Percentiles rank a stretch among this genome's conserved stretches.
Evolutionary conservation across 2,888 invertebrate species (phyloP).

Genomic region (Chymomyza amoena): DNA sequence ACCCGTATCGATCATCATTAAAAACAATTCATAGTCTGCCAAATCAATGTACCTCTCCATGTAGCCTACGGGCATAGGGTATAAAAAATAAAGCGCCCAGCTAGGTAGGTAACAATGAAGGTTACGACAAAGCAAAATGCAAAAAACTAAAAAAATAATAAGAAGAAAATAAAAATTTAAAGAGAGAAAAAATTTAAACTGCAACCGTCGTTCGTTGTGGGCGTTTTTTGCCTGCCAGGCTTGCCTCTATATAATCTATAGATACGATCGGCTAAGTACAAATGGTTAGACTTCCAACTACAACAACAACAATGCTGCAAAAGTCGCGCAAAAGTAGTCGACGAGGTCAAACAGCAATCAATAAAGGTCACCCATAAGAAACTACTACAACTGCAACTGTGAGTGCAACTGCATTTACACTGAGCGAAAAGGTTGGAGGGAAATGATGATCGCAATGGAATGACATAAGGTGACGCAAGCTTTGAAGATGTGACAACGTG

Average conservation of each 20-base stretch:
- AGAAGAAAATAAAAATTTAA: background rate
- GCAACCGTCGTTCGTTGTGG: slow-evolving; percentile 25
- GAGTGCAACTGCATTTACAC: slow-evolving; percentile 20
- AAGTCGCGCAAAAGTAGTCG: slow-evolving; percentile 19
- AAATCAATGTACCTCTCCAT: no score
- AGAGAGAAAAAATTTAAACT: slow-evolving; percentile 28
- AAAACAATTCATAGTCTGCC: no score
- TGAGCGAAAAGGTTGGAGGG: background rate
- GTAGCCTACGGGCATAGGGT: no score
- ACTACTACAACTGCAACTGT: slow-evolving; percentile 28
- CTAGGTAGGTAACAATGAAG: slow-evolving; percentile 40
- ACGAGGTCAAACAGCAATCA: slow-evolving; percentile 77
- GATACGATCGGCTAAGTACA: slow-evolving; percentile 67
- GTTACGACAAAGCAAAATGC: slow-evolving; percentile 57
- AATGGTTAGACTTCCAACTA: slow-evolving; percentile 64
- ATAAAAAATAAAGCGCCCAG: slow-evolving; percentile 1
- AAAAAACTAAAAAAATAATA: slow-evolving; percentile 40
- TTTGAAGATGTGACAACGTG: no score
- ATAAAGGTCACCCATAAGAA: slow-evolving; percentile 73
- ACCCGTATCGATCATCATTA: no score
- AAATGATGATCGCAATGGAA: background rate
- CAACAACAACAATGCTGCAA: slow-evolving; percentile 26
- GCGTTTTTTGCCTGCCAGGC: slow-evolving; percentile 1
- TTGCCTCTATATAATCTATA: slow-evolving; percentile 49
- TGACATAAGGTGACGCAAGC: no score